Base-by-base conservation (phyloP, 2,888 invertebrate species). In the Prenolepis imparis region DNA sequence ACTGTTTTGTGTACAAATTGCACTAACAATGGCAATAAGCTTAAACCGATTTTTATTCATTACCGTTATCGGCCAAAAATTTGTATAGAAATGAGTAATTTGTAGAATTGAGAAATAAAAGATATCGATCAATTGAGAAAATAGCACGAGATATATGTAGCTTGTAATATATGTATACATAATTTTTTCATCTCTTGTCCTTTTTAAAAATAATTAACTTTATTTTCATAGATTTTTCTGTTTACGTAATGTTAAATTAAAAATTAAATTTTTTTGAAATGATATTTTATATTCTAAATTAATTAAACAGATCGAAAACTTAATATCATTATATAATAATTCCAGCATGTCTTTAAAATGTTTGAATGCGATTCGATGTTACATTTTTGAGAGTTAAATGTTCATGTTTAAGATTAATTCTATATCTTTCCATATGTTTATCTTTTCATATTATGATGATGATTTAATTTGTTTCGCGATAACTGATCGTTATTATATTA, bases 1-100 rank as follows among this genome's bases (percentile, higher is more conserved):
- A 28, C 78, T 83, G 84, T 88, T 88, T 84, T 84, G 36, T 36
- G 55, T 61, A 52, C 57, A 87, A 86, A 88, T 85, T 68, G 59
- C 57, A 63, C 48, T 24, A 63, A 61, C 64, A 59, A 78, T 78
- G 70, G 32, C 61, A 68, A 57, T 81, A 75, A 77, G 78, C 67
- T 85, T 83, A 87, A 88, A 73, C 66, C 66, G 72, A 80, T 83
- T 67, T 68, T 83, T 68, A 67, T 24, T 80, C 44, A 39, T 21
- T 39, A 32, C 41, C 21, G 41, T 41, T 41, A 36, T 74, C 24
- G 78, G 5, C 15, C 6, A 57, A 32, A n/a, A 41, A 44, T 18
- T 36, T 55, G 21, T 21, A 48, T 12, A n/a, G n/a, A n/a, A n/a
- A n/a, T n/a, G n/a, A n/a, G n/a, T n/a, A n/a, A n/a, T n/a, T n/a